phyloP scores from a whole-genome alignment of 23 tunicate genomes.

The Halocynthia aurantium region DNA sequence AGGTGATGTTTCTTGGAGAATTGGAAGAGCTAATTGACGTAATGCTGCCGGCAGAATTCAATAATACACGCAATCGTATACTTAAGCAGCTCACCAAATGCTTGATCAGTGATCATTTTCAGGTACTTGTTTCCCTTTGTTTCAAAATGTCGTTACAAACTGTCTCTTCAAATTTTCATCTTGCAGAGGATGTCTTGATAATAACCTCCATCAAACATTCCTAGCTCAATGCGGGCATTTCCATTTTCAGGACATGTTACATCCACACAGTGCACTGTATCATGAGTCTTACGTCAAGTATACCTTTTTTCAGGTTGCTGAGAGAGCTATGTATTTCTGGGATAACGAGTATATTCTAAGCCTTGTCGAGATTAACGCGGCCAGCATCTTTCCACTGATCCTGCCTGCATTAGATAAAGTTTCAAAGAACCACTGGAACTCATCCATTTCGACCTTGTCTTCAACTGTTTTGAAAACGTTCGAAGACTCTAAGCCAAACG shows the following conservation, averaged over 20 bases:
- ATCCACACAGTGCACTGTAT: background rate
- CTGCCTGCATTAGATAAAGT: slow-evolving; percentile 32
- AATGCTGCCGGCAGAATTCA: slow-evolving; percentile 76
- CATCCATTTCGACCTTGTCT: slow-evolving; percentile 32
- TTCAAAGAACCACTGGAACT: slow-evolving; percentile 58
- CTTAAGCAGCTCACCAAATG: slow-evolving; percentile 65
- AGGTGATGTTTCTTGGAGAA: slow-evolving; percentile 79
- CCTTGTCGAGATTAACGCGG: slow-evolving; percentile 42
- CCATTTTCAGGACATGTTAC: background rate
- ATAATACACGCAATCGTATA: slow-evolving; percentile 37
- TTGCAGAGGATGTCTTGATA: no score
- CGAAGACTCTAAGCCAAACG: slow-evolving; percentile 44
- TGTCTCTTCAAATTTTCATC: no score
- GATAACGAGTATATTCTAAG: slow-evolving; percentile 89
- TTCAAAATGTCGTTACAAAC: background rate
- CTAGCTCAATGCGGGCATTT: background rate
- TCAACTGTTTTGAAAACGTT: slow-evolving; percentile 52
- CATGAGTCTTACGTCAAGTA: background rate
- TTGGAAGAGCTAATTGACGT: slow-evolving; percentile 92
- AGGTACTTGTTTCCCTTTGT: slow-evolving; percentile 31
- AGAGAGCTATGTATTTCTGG: slow-evolving; percentile 65
- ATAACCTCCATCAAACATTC: no score
- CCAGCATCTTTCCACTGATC: slow-evolving; percentile 38
- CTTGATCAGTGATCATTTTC: slow-evolving; percentile 64
- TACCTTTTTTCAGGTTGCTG: slow-evolving; percentile 20